Evolutionary conservation across 2,888 invertebrate genomes (phyloP).

Genomic region (Bruchidius siliquastri): DNA sequence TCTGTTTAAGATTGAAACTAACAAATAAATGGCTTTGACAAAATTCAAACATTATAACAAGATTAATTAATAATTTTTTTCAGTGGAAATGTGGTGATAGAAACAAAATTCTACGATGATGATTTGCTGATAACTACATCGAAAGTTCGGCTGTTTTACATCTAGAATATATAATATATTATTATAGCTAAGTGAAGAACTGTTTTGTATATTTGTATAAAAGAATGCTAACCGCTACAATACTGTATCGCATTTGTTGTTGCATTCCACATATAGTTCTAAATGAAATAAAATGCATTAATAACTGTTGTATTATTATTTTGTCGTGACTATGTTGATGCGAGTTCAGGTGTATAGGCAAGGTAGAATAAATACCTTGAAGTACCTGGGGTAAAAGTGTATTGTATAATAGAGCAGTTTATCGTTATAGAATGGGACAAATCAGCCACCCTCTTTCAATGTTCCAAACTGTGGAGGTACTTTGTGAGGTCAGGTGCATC

Average conservation of each 20-base stretch:
- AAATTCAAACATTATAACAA: background rate
- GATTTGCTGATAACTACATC: slow-evolving; percentile 92
- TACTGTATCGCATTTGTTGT: background rate
- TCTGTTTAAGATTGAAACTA: no score
- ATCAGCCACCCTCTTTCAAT: no score
- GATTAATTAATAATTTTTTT: slow-evolving; percentile 37
- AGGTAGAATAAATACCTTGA: no score
- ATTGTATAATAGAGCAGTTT: no score
- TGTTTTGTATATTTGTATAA: slow-evolving; percentile 1
- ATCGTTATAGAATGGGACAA: no score
- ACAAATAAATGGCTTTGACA: no score
- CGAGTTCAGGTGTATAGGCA: no score
- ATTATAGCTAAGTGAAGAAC: background rate
- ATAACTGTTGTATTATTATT: no score
- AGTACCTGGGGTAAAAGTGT: no score
- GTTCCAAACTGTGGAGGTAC: no score
- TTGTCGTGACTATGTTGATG: no score
- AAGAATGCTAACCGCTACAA: background rate
- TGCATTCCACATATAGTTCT: background rate
- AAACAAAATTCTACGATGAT: slow-evolving; percentile 95
- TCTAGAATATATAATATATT: slow-evolving; percentile 52
- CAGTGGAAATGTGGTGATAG: slow-evolving; percentile 94
- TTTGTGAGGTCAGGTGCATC: no score
- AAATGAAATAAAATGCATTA: background rate
- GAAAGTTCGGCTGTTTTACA: slow-evolving; percentile 89